Evolutionary conservation across 2,113 vertebrate genomes (phyloP), one percentile per base, ranked within the genome.

Genomic region (Nothoprocta perdicaria): DNA sequence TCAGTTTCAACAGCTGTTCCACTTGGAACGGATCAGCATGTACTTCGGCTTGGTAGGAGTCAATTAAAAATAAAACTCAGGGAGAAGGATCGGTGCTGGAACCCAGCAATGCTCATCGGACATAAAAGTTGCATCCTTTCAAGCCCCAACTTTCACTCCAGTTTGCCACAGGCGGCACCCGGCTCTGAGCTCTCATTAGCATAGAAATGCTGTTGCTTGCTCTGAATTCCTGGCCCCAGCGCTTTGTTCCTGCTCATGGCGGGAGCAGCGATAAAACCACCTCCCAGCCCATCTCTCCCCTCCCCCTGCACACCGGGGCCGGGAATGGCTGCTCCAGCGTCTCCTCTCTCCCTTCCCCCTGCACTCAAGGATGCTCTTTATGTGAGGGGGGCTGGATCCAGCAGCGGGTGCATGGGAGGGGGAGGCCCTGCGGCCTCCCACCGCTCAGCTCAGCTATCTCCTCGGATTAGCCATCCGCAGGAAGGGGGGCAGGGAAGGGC

Each of bases 1-100:
- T 90, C 79, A 75, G 91, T 89, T 87, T 71, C 92, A 83, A 75
- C 96, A 96, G 95, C 96, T 95, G 93, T 63, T 95, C 77, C 45
- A 8, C 81, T 88, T 72, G 84, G 92, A 96, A 90, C 1, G 61
- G 73, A 67, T 81, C 92, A 86, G 76, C 84, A 6, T 15, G 88
- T 12, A 38, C 83, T 94, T 82, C 18, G 24, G 80, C 92, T 92
- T 94, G 50, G 78, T 12, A 40, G 85, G 81, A 92, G 90, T 85
- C 84, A 93, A 96, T 95, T 94, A 93, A 94, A 91, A 95, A 93
- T 88, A 77, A 95, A 43, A 91, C 68, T 73, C 45, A 80, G 86
- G 89, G 61, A 91, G 79, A 72, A 82, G 87, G 38, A 8, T 15
- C 46, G 84, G 52, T 23, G 62, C 16, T 4, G 84, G 84, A 94